Evolutionary conservation across 2,888 invertebrate genomes (phyloP).

Genomic region (Ametastegia equiseti): DNA sequence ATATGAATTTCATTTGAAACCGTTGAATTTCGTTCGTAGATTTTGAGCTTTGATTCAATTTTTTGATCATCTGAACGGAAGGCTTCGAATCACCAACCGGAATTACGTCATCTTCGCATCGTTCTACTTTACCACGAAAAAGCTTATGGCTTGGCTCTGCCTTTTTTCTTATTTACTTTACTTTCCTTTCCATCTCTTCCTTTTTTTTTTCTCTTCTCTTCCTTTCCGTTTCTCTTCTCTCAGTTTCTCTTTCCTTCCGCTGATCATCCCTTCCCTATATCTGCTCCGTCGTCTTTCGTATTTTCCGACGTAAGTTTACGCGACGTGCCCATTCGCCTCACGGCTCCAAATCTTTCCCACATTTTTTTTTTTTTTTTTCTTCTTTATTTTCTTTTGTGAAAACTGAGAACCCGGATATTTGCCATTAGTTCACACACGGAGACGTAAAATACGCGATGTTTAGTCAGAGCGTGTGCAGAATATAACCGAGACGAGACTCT

Average conservation of each 20-base stretch:
- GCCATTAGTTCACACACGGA: background rate
- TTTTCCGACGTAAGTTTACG: background rate
- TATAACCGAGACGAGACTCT: slow-evolving; percentile 1
- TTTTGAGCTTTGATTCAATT: background rate
- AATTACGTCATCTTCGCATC: slow-evolving; percentile 27
- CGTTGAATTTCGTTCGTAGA: background rate
- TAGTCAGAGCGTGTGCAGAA: slow-evolving; percentile 17
- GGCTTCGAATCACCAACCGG: slow-evolving; percentile 14
- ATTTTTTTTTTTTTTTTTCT: background rate
- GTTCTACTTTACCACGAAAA: slow-evolving; percentile 3
- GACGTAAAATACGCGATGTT: slow-evolving; percentile 37
- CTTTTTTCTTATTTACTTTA: background rate
- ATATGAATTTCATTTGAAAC: background rate
- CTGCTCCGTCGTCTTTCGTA: too few relatives aligned
- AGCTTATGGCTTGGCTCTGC: background rate
- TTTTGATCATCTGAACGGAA: slow-evolving; percentile 19
- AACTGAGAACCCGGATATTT: slow-evolving; percentile 23
- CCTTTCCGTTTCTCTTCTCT: background rate
- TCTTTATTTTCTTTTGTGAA: background rate
- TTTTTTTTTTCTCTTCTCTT: background rate
- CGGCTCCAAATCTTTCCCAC: slow-evolving; percentile 4
- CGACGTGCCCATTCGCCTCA: slow-evolving; percentile 4
- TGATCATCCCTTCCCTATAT: too few relatives aligned
- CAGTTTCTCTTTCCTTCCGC: background rate
- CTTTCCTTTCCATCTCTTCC: background rate